phyloP scores from a whole-genome alignment of 2,113 vertebrate species.

The Nothocercus julius region DNA sequence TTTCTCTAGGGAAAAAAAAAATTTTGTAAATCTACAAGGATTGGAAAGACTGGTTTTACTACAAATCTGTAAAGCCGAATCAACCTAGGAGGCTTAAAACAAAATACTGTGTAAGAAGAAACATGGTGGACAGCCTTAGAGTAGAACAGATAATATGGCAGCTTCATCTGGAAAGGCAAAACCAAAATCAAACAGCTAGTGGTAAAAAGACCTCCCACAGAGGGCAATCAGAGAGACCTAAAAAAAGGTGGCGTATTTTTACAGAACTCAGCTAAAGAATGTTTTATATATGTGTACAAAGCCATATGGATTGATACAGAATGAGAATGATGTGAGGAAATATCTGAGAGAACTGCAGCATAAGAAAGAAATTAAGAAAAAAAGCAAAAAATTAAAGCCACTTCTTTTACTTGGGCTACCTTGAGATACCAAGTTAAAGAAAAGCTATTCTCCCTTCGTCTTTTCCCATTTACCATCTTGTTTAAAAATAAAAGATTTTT shows the following conservation, averaged over 20 bases:
- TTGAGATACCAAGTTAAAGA: background rate
- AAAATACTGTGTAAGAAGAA: background rate
- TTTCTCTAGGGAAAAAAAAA: background rate
- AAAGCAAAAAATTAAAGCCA: background rate
- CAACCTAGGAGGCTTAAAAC: background rate
- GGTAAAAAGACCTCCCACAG: slow-evolving; percentile 1
- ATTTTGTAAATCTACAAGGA: background rate
- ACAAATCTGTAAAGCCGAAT: background rate
- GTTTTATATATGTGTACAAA: background rate
- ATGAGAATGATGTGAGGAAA: background rate
- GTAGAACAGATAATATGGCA: rapidly evolving
- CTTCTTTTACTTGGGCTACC: background rate
- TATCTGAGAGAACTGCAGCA: background rate
- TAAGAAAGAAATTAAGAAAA: background rate
- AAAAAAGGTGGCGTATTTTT: background rate
- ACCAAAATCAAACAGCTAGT: slow-evolving; percentile 1
- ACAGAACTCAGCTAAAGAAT: background rate
- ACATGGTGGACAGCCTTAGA: background rate
- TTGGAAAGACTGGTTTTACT: background rate
- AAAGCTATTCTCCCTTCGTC: background rate
- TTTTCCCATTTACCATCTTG: background rate
- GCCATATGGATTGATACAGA: background rate
- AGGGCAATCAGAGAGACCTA: background rate
- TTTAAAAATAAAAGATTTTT: background rate
- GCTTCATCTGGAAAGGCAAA: slow-evolving; percentile 10